A percentile compares a stretch with the other conserved stretches of the same genome.
phyloP scores from a whole-genome alignment of 2,888 invertebrate genomes.

The Conomelus anceps region DNA sequence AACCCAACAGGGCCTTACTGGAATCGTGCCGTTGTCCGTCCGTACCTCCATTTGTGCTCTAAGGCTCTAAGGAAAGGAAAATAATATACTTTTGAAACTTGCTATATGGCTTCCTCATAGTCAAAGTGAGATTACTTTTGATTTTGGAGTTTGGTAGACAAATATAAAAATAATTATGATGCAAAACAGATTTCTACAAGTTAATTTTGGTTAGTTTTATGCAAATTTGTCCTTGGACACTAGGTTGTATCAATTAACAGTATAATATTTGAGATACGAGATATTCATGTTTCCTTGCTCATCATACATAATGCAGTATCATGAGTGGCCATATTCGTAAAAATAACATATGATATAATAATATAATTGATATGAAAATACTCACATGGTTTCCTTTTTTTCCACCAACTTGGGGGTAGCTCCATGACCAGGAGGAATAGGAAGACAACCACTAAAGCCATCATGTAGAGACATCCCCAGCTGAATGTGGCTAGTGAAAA shows the following conservation, averaged over 20 bases:
- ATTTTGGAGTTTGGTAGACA: too few species aligned
- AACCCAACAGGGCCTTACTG: too few species aligned
- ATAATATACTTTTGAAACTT: too few species aligned
- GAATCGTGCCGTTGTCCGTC: too few species aligned
- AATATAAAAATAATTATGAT: too few species aligned
- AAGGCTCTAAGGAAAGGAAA: too few species aligned
- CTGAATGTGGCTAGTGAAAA: conserved; percentile 9
- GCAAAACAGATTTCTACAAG: too few species aligned
- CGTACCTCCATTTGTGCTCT: too few species aligned
- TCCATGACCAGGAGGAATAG: conserved; percentile 22
- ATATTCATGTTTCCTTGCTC: not conserved
- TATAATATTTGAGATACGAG: too few species aligned
- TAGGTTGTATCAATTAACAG: not conserved
- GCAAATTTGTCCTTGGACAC: not conserved
- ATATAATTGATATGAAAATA: not conserved
- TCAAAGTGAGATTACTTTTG: too few species aligned
- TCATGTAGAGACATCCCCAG: conserved; percentile 20
- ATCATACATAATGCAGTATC: not conserved
- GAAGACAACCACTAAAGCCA: conserved; percentile 21
- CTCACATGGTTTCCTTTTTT: conserved; percentile 11
- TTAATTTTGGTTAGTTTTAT: not conserved
- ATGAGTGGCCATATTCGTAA: not conserved
- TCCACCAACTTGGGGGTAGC: conserved; percentile 21
- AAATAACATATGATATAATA: not conserved
- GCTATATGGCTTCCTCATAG: too few species aligned